Conservation (phyloP, 2,888 invertebrate species). For the Ophraella communa region DNA sequence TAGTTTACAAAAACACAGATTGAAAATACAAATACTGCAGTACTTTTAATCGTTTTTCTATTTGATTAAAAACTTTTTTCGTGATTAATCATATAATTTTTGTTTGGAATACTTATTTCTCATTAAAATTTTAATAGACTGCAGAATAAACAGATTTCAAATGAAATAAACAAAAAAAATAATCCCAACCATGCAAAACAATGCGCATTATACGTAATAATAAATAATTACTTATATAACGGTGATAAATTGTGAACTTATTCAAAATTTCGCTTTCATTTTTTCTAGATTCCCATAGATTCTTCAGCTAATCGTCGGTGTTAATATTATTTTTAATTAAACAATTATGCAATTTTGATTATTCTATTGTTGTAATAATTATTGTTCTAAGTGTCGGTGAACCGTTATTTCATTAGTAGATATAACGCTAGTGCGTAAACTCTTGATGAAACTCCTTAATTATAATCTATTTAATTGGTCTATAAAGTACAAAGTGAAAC, state of each 20-base stretch:
- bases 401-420: neutral
- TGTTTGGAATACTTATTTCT: neutral
- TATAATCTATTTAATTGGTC: neutral
- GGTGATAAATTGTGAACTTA: slow-evolving; percentile 24
- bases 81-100: neutral
- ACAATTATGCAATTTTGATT: slow-evolving; percentile 6
- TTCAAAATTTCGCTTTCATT: slow-evolving; percentile 33
- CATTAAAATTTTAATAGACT: neutral
- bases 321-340: too few relatives aligned
- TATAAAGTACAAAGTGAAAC: too few relatives aligned
- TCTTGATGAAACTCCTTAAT: neutral
- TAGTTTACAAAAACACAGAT: too few relatives aligned
- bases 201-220: slow-evolving; percentile 16
- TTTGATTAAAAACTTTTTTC: too few relatives aligned
- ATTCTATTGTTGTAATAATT: neutral
- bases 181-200: slow-evolving; percentile 13
- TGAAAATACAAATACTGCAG: neutral
- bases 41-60: neutral
- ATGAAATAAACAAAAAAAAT: neutral
- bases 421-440: neutral
- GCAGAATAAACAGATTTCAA: neutral
- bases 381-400: neutral
- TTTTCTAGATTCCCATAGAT: slow-evolving; percentile 34
- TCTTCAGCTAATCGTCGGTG: slow-evolving; percentile 9
- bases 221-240: slow-evolving; percentile 28